Evolutionary conservation across 2,888 invertebrate species (phyloP).

Genomic region (Chirona hameri): DNA sequence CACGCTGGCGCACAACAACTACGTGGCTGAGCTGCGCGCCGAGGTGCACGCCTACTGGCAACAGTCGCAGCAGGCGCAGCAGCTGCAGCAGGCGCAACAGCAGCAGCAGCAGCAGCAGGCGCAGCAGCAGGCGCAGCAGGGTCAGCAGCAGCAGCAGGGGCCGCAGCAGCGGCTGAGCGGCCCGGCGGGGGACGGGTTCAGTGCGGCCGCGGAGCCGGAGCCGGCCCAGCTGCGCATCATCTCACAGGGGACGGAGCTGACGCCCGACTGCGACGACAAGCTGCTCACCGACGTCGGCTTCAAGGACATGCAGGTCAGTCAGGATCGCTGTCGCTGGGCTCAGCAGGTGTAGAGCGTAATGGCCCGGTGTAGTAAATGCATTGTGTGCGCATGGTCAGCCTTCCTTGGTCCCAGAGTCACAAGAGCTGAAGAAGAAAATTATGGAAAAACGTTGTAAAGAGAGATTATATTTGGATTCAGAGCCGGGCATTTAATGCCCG

Average conservation of each 20-base stretch:
- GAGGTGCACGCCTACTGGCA: constrained; percentile 53
- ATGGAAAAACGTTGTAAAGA: too few species aligned
- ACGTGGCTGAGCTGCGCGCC: constrained; percentile 85
- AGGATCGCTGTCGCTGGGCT: constrained; percentile 33
- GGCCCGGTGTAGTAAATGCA: too few species aligned
- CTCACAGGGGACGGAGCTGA: constrained; percentile 82
- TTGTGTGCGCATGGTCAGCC: too few species aligned
- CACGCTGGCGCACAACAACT: constrained; percentile 77
- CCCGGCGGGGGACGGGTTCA: background rate
- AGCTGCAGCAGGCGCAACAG: too few species aligned
- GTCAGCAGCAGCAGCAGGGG: background rate
- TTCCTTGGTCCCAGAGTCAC: too few species aligned
- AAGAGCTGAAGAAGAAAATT: too few species aligned
- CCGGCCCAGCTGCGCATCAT: constrained; percentile 68
- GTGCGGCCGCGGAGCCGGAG: background rate
- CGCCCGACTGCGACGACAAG: constrained; percentile 87
- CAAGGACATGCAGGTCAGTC: constrained; percentile 90
- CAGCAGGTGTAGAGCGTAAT: too few species aligned
- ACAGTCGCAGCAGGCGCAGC: too few species aligned
- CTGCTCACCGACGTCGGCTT: constrained; percentile 86
- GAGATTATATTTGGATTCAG: too few species aligned
- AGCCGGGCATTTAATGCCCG: too few species aligned
- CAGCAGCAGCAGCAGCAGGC: too few species aligned
- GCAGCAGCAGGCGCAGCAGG: too few species aligned
- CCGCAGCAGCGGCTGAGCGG: background rate